phyloP scores from a whole-genome alignment of 2,113 vertebrate species.

The Irena cyanogastra region DNA sequence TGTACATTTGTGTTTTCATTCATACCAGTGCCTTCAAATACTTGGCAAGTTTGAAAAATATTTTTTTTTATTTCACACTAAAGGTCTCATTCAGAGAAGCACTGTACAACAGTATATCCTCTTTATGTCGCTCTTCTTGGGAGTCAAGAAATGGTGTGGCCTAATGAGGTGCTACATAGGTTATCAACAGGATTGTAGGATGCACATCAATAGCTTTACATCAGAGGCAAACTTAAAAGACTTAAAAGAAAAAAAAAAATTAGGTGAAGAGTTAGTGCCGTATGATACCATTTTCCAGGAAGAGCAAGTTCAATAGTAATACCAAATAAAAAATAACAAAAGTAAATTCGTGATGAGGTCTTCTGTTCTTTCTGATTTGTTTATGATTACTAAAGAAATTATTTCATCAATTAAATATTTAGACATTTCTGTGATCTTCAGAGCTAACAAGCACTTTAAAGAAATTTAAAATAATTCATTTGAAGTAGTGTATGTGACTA shows the following conservation, averaged over 20 bases:
- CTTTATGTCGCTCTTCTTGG: conserved; percentile 51
- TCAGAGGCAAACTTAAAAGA: conserved; percentile 40
- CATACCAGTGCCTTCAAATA: conserved; percentile 42
- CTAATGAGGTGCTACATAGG: conserved; percentile 43
- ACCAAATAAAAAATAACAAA: not conserved
- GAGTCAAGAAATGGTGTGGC: conserved; percentile 3
- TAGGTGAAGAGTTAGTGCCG: not conserved
- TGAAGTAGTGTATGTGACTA: not conserved
- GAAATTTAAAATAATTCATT: not conserved
- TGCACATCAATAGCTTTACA: conserved; percentile 24
- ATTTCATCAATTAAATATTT: not conserved
- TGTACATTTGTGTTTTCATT: conserved; percentile 61
- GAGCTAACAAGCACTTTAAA: not conserved
- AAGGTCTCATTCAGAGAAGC: conserved; percentile 50
- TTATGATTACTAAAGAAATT: not conserved
- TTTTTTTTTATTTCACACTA: conserved; percentile 26
- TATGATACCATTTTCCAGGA: not conserved
- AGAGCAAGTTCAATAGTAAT: not conserved
- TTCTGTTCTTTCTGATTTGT: not conserved
- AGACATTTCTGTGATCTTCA: not conserved
- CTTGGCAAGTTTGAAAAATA: conserved; percentile 23
- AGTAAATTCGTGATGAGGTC: not conserved
- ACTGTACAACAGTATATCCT: not conserved
- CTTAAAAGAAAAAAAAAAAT: conserved; percentile 7
- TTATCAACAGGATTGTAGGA: conserved; percentile 33